Conservation (phyloP, 1,140 invertebrate species). For the Zaprionus tsacasi region DNA sequence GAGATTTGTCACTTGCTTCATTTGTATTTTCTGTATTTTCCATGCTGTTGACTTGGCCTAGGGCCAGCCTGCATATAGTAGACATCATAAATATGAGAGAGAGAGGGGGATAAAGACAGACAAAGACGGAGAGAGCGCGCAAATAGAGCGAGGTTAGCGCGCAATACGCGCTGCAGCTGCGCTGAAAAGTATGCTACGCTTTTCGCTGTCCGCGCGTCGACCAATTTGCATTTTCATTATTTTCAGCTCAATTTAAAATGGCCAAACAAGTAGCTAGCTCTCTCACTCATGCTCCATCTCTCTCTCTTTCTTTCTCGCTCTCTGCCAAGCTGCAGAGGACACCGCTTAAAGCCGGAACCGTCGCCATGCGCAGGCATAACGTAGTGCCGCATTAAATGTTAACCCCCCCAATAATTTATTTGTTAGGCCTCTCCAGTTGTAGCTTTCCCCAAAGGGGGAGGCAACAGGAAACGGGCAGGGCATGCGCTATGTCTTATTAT, state of each 20-base stretch:
- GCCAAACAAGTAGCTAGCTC: conserved; percentile 41
- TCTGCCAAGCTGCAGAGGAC: neutral
- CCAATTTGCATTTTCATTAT: conserved; percentile 79
- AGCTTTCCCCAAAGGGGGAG: too few relatives aligned
- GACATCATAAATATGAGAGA: conserved; percentile 67
- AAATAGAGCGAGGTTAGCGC: neutral
- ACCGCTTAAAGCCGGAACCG: conserved; percentile 22
- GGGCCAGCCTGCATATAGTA: conserved; percentile 62
- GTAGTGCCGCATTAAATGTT: conserved; percentile 78
- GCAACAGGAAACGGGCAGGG: neutral
- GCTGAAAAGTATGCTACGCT: conserved; percentile 42
- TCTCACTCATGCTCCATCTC: neutral
- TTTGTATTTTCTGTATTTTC: conserved; percentile 82
- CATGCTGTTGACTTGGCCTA: conserved; percentile 69
- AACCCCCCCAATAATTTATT: conserved; percentile 75
- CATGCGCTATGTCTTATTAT: conserved; percentile 37
- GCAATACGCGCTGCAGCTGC: conserved; percentile 44
- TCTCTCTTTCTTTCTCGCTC: neutral
- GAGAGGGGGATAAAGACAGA: neutral
- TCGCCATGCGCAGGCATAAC: conserved; percentile 37
- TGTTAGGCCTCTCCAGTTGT: conserved; percentile 54
- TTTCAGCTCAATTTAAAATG: conserved; percentile 76
- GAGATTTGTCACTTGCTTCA: conserved; percentile 81
- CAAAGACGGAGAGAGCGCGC: neutral
- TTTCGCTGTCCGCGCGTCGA: conserved; percentile 27